Conservation (phyloP, 2,888 invertebrate species). For the Hymenopus coronatus region DNA sequence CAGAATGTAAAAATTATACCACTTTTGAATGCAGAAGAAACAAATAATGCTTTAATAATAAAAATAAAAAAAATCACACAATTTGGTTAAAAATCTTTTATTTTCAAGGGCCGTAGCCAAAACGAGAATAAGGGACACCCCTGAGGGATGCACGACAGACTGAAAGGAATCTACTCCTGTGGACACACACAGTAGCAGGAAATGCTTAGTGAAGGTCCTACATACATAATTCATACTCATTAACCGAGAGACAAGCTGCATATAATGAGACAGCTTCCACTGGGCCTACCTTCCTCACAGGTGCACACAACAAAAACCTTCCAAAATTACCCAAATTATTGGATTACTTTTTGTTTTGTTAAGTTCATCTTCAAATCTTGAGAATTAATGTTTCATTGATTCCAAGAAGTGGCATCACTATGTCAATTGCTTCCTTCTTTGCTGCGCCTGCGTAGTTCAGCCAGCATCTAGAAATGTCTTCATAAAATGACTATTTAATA, state of each 20-base stretch:
- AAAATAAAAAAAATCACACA: too few species aligned
- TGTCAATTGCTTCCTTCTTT: background rate
- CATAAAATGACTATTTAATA: too few species aligned
- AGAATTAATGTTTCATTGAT: background rate
- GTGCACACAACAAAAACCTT: background rate
- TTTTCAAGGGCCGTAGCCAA: background rate
- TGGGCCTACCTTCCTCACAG: background rate
- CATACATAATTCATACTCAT: conserved; percentile 21
- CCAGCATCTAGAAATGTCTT: too few species aligned
- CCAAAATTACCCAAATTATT: background rate
- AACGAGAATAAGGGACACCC: background rate
- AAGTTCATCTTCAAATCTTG: background rate
- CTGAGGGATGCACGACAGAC: background rate
- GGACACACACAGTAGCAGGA: conserved; percentile 10
- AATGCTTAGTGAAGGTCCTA: conserved; percentile 12
- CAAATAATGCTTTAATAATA: too few species aligned
- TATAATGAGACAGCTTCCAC: background rate
- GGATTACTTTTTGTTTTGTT: background rate
- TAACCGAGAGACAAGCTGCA: conserved; percentile 2
- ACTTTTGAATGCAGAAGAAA: too few species aligned
- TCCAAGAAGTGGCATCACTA: background rate
- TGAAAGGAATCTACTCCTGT: background rate
- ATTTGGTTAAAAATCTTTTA: too few species aligned
- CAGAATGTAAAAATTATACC: too few species aligned
- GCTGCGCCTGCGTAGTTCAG: too few species aligned